Evolutionary conservation across 2,888 invertebrate species (phyloP), one percentile per base, ranked within the genome.

Genomic region (Mamestra brassicae): DNA sequence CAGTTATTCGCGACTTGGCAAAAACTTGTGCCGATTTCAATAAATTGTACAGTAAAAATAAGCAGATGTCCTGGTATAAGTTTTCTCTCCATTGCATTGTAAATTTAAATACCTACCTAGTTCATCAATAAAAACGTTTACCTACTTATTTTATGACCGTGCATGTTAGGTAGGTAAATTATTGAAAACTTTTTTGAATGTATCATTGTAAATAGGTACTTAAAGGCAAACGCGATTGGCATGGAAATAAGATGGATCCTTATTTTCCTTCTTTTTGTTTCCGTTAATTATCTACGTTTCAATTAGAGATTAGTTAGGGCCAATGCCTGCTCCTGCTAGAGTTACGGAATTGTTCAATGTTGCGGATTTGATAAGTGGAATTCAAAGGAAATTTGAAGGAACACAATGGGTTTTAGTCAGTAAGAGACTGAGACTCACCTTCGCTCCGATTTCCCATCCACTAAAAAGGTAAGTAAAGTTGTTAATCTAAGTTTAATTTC

Each of bases 11-110:
- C 47, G 26, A 57, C 10, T 64, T 71, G 15, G 50, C 4, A 83
- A 82, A 82, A 80, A 80, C 78, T 65, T 54, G 65, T 55, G 64
- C 54, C 52, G 45, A 64, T 80, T 83, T 71, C 63, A 82, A 82
- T 71, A 82, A 71, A 47, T 63, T 60, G 62, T 60, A 42, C 42
- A 58, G n/a, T 63, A 64, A 80, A 82, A 78, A 66, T 83, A 73
- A 72, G 79, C 80, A 80, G 84, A 79, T 83, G 83, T 78, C 3
- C 57, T 58, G 62, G 45, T 65, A 57, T 62, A 60, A 62, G n/a
- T 57, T 60, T 78, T 36, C 64, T 62, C 47, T 57, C 13, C 52
- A 47, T n/a, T 72, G 64, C 47, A 68, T 72, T 60, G 71, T 34
- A 62, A 36, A 64, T 61, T 57, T 55, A 61, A 57, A 65, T 68